These are phyloP conservation scores for Thymelicus sylvestris DNA, from an alignment of 2,888 invertebrate species.

Conservation along the genomic window DNA sequence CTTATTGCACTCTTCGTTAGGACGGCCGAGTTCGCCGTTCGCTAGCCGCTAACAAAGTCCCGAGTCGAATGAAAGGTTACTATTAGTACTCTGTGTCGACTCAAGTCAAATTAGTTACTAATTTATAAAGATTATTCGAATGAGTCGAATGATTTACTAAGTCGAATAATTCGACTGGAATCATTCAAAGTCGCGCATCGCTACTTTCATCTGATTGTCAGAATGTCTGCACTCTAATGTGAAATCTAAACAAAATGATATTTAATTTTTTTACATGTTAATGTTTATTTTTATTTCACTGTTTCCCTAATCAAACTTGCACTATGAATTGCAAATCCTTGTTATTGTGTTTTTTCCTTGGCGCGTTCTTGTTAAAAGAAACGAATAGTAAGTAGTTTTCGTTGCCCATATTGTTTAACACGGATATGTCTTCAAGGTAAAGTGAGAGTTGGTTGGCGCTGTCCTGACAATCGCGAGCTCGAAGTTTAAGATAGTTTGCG, in stretches of 20 bases:
- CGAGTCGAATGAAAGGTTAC: too few relatives aligned
- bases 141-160: too few relatives aligned
- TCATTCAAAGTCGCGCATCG: too few relatives aligned
- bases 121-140: too few relatives aligned
- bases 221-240: too few relatives aligned
- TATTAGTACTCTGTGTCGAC: too few relatives aligned
- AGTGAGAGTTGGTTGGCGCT: conserved; percentile 66
- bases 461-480: background rate
- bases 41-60: too few relatives aligned
- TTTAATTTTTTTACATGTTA: conserved; percentile 50
- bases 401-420: conserved; percentile 48
- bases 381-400: conserved; percentile 75
- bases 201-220: too few relatives aligned
- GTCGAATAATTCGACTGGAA: too few relatives aligned
- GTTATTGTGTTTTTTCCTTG: conserved; percentile 51
- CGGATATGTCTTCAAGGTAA: conserved; percentile 73
- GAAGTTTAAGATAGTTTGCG: conserved; percentile 17
- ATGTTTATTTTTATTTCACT: conserved; percentile 37
- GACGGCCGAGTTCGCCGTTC: too few relatives aligned
- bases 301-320: conserved; percentile 19
- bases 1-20: too few relatives aligned
- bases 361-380: conserved; percentile 56
- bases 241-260: conserved; percentile 49
- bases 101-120: too few relatives aligned
- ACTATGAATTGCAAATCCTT: conserved; percentile 60